Evolutionary conservation across 2,113 vertebrate species (phyloP).

Genomic region (Antennarius striatus): DNA sequence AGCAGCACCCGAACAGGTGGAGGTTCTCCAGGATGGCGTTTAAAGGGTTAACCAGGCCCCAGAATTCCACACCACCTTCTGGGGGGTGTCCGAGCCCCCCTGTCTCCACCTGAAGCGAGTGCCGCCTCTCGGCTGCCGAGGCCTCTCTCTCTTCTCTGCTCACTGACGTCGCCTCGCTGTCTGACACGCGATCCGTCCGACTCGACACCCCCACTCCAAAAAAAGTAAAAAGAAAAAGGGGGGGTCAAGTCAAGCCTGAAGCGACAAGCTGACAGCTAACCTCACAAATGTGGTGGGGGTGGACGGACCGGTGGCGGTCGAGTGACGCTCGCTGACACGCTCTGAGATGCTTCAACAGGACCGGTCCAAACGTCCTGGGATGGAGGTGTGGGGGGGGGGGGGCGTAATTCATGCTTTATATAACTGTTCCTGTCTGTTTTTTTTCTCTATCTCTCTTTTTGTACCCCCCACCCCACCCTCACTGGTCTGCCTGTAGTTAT

Average conservation of each 20-base stretch:
- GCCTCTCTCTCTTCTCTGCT: slow-evolving; percentile 43
- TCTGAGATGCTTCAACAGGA: slow-evolving; percentile 58
- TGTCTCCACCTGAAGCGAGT: neutral
- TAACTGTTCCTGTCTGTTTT: slow-evolving; percentile 64
- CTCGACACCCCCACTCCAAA: too few species aligned
- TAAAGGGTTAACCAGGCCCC: neutral
- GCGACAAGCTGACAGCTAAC: neutral
- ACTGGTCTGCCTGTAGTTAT: slow-evolving; percentile 83
- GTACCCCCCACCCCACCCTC: slow-evolving; percentile 25
- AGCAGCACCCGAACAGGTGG: slow-evolving; percentile 47
- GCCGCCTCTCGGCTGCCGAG: slow-evolving; percentile 37
- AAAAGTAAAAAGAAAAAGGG: neutral
- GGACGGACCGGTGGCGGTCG: slow-evolving; percentile 32
- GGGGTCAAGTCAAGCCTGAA: neutral
- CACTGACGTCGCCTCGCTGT: slow-evolving; percentile 32
- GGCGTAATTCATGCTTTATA: slow-evolving; percentile 68
- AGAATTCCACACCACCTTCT: too few species aligned
- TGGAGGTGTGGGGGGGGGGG: slow-evolving; percentile 53
- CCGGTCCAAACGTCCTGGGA: slow-evolving; percentile 63
- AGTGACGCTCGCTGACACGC: slow-evolving; percentile 55
- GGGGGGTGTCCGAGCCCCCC: too few species aligned
- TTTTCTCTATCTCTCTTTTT: slow-evolving; percentile 16
- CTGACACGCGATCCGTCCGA: too few species aligned
- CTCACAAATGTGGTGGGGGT: neutral
- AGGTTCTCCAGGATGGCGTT: slow-evolving; percentile 38